Evolutionary conservation across 2,797 vertebrate genomes (phyloP), one percentile per base, ranked within the genome.

Genomic region (Acropternis orthonyx): DNA sequence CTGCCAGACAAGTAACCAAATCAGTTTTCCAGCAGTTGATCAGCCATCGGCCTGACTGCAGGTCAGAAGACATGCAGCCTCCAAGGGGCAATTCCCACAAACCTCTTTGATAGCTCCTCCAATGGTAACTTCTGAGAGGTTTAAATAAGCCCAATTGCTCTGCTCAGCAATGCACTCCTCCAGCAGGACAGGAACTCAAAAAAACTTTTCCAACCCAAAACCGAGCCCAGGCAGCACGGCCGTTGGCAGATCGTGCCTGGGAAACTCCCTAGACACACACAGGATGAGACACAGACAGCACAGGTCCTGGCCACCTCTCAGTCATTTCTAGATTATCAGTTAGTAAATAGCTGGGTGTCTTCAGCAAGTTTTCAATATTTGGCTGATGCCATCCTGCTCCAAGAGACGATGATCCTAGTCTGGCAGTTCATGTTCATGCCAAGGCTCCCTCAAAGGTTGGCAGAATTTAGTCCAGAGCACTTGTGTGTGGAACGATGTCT

Each of bases 401-500:
- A n/a, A 27, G 28, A 87, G 54, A 32, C 39, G 43, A 71, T 1
- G 8, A 32, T 37, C 32, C 54, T 72, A 39, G 51, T 24, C 39
- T 59, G 27, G 28, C 20, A 81, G n/a, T 34, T 52, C 54, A 43
- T 9, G 2, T 27, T 54, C 49, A 73, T 32, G 15, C 24, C 32
- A 67, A 67, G 58, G 48, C 8, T 43, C 37, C 8, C 48, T 66
- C 26, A 44, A 48, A 63, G 16, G 14, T 46, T 26, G 49, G 28
- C 63, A 80, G 34, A 62, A 59, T 48, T 56, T 34, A 69, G 67
- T 23, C 48, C 58, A 62, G 43, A 48, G 32, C 58, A 37, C 6
- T 76, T 43, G 30, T 0, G 4, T 1, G 2, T 36, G 28, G 12
- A 85, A 44, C 0, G 0, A 43, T 39, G 13, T 41, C 69, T 68